Conservation (phyloP, 2,113 vertebrate species). For the Okapia johnstoni region DNA sequence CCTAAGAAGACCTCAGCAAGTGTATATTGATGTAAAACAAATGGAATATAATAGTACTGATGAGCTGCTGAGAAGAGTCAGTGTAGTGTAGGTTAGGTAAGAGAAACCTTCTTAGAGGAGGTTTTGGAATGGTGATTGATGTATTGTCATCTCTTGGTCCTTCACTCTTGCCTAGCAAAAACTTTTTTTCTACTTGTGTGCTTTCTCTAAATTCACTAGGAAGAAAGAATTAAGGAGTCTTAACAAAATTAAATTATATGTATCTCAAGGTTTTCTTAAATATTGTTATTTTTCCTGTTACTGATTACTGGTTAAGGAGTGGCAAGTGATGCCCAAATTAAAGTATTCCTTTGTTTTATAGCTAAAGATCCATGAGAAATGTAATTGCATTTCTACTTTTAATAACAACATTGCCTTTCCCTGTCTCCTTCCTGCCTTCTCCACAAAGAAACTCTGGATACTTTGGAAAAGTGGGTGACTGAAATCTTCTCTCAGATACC, state of each 20-base stretch:
- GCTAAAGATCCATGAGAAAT: slow-evolving; percentile 20
- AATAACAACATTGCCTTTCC: slow-evolving; percentile 53
- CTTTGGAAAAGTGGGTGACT: slow-evolving; percentile 94
- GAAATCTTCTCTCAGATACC: slow-evolving; percentile 94
- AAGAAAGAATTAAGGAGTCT: neutral
- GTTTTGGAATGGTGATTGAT: neutral
- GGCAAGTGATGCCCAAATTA: slow-evolving; percentile 1
- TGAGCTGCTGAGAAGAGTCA: neutral
- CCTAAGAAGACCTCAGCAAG: neutral
- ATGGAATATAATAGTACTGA: neutral
- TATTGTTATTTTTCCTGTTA: neutral
- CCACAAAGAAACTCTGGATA: slow-evolving; percentile 91
- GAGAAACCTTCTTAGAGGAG: neutral
- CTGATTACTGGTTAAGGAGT: neutral
- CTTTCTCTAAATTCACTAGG: neutral
- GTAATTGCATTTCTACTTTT: neutral
- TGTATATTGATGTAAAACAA: neutral
- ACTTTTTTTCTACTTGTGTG: neutral
- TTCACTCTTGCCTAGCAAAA: neutral
- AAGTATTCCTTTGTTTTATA: slow-evolving; percentile 1
- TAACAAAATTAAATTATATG: slow-evolving; percentile 25
- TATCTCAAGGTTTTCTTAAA: slow-evolving; percentile 13
- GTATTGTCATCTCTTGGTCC: neutral
- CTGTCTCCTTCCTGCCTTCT: neutral
- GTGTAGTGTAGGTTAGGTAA: neutral